phyloP scores from a whole-genome alignment of 2,888 invertebrate species.

The Odontocolon sp. region DNA sequence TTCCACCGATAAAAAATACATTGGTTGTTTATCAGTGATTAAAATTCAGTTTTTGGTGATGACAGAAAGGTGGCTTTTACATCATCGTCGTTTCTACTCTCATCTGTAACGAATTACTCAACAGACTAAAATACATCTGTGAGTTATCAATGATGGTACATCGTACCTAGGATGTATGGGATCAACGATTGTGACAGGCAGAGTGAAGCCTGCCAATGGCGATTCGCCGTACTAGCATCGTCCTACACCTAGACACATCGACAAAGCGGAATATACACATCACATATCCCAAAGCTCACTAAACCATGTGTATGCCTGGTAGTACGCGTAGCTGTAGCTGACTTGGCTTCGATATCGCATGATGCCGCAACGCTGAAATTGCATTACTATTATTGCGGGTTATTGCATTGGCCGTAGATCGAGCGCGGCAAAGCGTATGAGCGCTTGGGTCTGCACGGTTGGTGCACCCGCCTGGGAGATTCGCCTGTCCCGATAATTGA shows the following conservation, averaged over 20 bases:
- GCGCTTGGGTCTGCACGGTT: neutral
- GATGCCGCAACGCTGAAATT: constrained; percentile 57
- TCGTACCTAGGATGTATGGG: too few species aligned
- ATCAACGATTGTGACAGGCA: too few species aligned
- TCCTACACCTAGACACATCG: neutral
- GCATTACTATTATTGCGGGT: constrained; percentile 74
- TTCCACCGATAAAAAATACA: too few species aligned
- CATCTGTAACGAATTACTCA: constrained; percentile 36
- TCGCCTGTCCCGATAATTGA: constrained; percentile 74
- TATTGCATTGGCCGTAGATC: constrained; percentile 70
- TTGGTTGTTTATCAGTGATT: too few species aligned
- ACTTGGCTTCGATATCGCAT: constrained; percentile 53
- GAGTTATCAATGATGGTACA: too few species aligned
- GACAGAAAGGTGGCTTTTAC: constrained; percentile 8
- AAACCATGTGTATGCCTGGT: constrained; percentile 27
- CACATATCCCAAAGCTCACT: constrained; percentile 45
- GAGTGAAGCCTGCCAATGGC: too few species aligned
- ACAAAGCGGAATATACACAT: neutral
- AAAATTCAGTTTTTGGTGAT: too few species aligned
- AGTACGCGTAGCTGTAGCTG: constrained; percentile 27
- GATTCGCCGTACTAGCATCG: too few species aligned
- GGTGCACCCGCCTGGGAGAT: constrained; percentile 63
- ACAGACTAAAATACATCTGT: too few species aligned
- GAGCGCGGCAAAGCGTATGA: constrained; percentile 59
- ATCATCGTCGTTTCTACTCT: constrained; percentile 2